Conservation (phyloP, 2,888 invertebrate species). For the Endotricha flammealis region DNA sequence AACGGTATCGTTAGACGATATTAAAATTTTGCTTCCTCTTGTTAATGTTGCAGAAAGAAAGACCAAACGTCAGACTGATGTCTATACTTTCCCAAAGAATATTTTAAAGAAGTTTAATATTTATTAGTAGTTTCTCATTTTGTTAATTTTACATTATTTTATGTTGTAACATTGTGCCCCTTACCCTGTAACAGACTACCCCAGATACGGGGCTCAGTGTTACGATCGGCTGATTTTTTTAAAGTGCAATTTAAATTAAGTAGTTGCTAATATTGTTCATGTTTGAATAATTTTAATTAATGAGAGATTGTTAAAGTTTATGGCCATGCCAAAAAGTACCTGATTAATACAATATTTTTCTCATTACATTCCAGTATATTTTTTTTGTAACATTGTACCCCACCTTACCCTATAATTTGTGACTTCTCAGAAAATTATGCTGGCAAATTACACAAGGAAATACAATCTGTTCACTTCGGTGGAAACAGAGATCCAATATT, state of each 20-base stretch:
- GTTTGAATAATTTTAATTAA: conserved; percentile 12
- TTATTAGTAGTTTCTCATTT: conserved; percentile 9
- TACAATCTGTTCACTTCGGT: no score
- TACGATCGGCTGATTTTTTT: conserved; percentile 11
- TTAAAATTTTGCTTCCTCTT: conserved; percentile 3
- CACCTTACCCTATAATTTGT: no score
- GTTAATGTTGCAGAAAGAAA: conserved; percentile 8
- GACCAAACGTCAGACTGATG: conserved; percentile 8
- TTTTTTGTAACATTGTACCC: conserved; percentile 6
- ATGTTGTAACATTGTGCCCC: conserved; percentile 15
- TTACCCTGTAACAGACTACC: conserved; percentile 13
- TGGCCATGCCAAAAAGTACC: conserved; percentile 7
- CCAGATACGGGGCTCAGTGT: conserved; percentile 15
- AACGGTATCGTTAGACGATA: conserved; percentile 2
- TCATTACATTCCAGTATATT: conserved; percentile 5
- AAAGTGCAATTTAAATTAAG: conserved; percentile 15
- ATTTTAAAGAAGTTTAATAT: conserved; percentile 8
- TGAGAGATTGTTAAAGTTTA: conserved; percentile 13
- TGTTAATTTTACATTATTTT: conserved; percentile 9
- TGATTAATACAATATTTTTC: conserved; percentile 11
- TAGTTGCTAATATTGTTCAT: conserved; percentile 11
- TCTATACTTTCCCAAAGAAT: conserved; percentile 10
- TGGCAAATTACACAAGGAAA: no score
- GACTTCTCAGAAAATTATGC: no score
- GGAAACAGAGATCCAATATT: no score